Base-by-base conservation (phyloP, 1,140 invertebrate genomes). In the Drosophila serrata region DNA sequence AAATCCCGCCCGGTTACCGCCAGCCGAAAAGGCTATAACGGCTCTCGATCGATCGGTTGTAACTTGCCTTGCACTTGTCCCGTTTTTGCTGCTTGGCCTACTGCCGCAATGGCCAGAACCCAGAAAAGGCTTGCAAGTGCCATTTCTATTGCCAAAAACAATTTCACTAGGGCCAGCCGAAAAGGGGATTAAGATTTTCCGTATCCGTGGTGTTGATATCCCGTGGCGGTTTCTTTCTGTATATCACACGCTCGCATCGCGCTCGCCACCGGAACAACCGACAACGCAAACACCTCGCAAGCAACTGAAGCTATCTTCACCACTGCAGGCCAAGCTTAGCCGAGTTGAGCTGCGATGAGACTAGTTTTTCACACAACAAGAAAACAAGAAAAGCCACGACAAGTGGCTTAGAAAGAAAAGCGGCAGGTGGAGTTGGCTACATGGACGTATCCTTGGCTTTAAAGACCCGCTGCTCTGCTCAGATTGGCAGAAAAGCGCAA, bases 41-140 rank as follows among this genome's bases (percentile, higher is more conserved):
- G 60, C 67, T 70, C 57, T 63, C 22, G 45, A 39, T 2, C 43
- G 40, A 42, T 29, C 49, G 43, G 12, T 15, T 24, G 43, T n/a
- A 70, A 87, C 84, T 87, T 87, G 84, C 84, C 84, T 87, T 88
- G 84, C 79, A 79, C 84, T 59, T 62, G 45, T 51, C 75, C 82
- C 60, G 75, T 45, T 68, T 86, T 67, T 12, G 68, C 67, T 13
- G 67, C 49, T 31, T 75, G 65, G 37, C 60, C 29, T 6, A 40
- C 29, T 12, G 19, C 33, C 6, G 27, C 24, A 0, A 67, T 1
- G 17, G 42, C 31, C 9, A 64, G 51, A 56, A 39, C 31, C 40
- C 33, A 75, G 27, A 12, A 17, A 40, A 45, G 6, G 17, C 19
- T 13, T 1, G 24, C 35, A 43, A 29, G 3, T 31, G 74, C 73